Evolutionary conservation across 2,113 vertebrate genomes (phyloP).

Genomic region (Mesocricetus auratus): DNA sequence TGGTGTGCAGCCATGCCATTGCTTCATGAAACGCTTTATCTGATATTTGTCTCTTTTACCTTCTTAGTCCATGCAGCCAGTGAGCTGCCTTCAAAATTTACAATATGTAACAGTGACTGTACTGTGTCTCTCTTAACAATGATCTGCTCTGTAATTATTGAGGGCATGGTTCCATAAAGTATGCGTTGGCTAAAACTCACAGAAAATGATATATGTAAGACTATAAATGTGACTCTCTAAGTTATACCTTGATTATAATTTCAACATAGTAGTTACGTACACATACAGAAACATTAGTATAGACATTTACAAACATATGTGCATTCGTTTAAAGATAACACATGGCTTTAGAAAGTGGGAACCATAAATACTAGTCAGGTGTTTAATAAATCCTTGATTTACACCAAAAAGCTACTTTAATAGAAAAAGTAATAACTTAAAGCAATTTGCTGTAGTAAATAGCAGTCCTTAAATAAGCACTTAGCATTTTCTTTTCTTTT

Average conservation of each 20-base stretch:
- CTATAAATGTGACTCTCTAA: neutral
- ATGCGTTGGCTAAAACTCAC: neutral
- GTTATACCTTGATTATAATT: neutral
- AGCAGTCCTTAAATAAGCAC: neutral
- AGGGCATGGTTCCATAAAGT: neutral
- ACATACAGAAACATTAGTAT: neutral
- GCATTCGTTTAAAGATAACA: constrained; percentile 1
- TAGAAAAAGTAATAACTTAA: neutral
- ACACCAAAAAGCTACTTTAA: neutral
- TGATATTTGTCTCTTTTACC: neutral
- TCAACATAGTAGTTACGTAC: neutral
- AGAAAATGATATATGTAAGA: neutral
- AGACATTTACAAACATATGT: neutral
- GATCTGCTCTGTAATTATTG: neutral
- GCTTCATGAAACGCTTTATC: neutral
- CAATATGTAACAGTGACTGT: neutral
- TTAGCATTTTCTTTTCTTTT: neutral
- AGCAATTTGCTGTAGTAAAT: neutral
- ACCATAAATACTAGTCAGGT: neutral
- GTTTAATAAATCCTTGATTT: constrained; percentile 21
- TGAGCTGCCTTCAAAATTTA: neutral
- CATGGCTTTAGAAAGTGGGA: constrained; percentile 34
- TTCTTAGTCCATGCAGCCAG: neutral
- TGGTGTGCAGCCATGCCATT: neutral
- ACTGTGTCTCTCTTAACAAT: neutral